These are phyloP conservation scores for Parus major DNA, from an alignment of 2,113 vertebrate genomes.

Conservation along the genomic window DNA sequence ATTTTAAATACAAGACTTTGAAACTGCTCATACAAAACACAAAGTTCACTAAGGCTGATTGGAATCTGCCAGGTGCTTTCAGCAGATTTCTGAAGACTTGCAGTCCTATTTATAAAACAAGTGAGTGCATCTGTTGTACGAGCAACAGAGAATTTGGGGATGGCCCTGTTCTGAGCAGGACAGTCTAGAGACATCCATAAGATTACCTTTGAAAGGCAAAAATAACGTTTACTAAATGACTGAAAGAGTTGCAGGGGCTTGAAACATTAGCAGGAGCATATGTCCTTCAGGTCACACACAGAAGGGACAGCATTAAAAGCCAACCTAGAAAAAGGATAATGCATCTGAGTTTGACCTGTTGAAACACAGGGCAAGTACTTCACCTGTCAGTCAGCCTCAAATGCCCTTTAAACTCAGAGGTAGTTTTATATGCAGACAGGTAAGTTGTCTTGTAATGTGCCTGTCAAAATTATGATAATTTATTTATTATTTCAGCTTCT, in stretches of 20 bases:
- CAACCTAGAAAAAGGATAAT: neutral
- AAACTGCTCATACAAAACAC: neutral
- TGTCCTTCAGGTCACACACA: neutral
- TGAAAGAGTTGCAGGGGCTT: neutral
- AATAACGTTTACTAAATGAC: neutral
- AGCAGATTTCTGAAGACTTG: neutral
- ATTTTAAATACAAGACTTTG: neutral
- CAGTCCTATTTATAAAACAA: neutral
- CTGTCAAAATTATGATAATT: neutral
- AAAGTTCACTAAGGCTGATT: neutral
- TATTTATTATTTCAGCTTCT: neutral
- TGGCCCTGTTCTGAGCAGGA: rapidly evolving
- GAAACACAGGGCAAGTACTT: rapidly evolving
- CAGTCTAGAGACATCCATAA: neutral
- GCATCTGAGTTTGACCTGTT: neutral
- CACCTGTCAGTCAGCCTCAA: neutral
- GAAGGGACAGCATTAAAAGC: neutral
- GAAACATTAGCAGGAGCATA: neutral
- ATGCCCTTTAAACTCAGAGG: neutral
- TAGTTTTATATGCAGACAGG: neutral
- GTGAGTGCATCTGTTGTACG: rapidly evolving
- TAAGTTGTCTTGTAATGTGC: neutral
- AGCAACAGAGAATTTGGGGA: neutral
- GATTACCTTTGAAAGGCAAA: neutral
- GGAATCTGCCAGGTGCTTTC: neutral